Evolutionary conservation across 2,888 invertebrate species (phyloP), one percentile per base, ranked within the genome.

Genomic region (Drosophila borborema): DNA sequence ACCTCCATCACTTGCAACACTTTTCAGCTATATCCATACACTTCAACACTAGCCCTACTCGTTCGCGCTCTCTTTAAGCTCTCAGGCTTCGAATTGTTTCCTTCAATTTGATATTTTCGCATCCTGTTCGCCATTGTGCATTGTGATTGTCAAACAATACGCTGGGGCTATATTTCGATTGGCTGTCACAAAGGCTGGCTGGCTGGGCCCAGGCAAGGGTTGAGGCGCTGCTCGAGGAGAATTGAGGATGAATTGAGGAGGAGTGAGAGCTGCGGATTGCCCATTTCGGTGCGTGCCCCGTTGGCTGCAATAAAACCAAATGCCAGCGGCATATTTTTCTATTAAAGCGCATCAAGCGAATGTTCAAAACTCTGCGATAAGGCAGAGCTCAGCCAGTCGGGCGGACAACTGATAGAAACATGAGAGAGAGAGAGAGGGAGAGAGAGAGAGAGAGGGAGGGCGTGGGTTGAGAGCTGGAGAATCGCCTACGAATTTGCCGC

Each of bases 261-360:
- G 41, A 40, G 2, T 7, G 2, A 16, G 40, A 2, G 16, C 16
- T 40, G 0, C 2, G 40, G 40, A 16, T 36, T 49, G 49, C 6
- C 49, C n/a, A 41, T 55, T 31, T 55, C 55, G 55, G n/a, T 56
- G 54, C 54, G 54, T 76, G 68, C 58, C 31, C 36, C 77, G 55
- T 18, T 23, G 66, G 41, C 58, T 77, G 77, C 83, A 87, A 85
- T 85, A 84, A 84, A 84, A 78, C 41, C 63, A 58, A 78, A 75
- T 70, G 81, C 67, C 72, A 74, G 77, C 64, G 69, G 79, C 82
- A 74, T 75, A 75, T 70, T 82, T 89, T 89, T 82, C 80, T 89
- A 89, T 89, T 86, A 82, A 77, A 82, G 72, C 70, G 81, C 77
- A 82, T 82, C 82, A 70, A 64, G 45, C 69, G 67, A 72, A 72